Conservation (phyloP, 2,888 invertebrate species). For the Drosophila emarginata region DNA sequence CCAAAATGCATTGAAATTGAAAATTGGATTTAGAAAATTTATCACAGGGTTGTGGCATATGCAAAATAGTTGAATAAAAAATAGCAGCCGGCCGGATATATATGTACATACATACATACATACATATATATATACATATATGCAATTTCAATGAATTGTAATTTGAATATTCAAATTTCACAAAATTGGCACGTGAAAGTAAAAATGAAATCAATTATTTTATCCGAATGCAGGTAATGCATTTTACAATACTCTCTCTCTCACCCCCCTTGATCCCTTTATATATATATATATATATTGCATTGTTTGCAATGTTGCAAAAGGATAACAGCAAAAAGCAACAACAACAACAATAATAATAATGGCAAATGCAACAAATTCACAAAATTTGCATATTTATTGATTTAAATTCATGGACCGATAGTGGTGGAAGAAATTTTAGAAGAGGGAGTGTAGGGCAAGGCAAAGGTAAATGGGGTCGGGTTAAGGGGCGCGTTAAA, state of each 20-base stretch:
- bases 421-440: background rate
- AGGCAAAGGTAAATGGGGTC: constrained; percentile 8
- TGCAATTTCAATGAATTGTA: constrained; percentile 57
- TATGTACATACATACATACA: no score
- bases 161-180: constrained; percentile 73
- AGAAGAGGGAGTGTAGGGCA: constrained; percentile 17
- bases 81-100: background rate
- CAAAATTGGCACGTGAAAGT: constrained; percentile 35
- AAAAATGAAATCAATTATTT: constrained; percentile 69
- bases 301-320: constrained; percentile 66
- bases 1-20: constrained; percentile 53
- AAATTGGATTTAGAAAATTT: constrained; percentile 27
- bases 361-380: constrained; percentile 33
- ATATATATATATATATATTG: no score
- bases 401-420: constrained; percentile 53
- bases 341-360: constrained; percentile 27
- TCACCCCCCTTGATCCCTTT: constrained; percentile 29
- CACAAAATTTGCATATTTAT: constrained; percentile 74
- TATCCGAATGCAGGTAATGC: constrained; percentile 63
- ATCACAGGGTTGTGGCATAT: constrained; percentile 39
- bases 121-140: no score
- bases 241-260: constrained; percentile 21
- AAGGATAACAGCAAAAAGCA: constrained; percentile 64
- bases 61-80: constrained; percentile 71
- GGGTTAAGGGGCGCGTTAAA: background rate